Evolutionary conservation across 53 echinoderm and acorn worm species (phyloP).

Genomic region (Glandiceps talaboti): DNA sequence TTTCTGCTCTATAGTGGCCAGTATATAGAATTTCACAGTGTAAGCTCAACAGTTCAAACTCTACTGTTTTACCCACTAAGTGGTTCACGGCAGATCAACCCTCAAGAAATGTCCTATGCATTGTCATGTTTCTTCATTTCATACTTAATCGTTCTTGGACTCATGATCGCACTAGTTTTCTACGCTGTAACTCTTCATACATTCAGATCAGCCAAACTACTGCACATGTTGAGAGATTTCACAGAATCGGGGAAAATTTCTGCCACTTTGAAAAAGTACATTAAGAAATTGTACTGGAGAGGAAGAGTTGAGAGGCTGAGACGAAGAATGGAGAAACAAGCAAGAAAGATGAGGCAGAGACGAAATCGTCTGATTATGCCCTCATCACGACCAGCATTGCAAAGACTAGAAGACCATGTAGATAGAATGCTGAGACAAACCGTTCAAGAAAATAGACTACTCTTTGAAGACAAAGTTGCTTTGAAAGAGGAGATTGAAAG

Average conservation of each 20-base stretch:
- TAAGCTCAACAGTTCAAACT: not conserved
- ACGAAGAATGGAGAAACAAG: not conserved
- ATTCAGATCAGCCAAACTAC: not conserved
- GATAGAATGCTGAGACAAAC: not conserved
- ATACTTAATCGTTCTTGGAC: not conserved
- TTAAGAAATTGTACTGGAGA: not conserved
- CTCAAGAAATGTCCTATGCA: not conserved
- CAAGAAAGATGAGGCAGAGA: not conserved
- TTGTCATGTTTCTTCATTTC: not conserved
- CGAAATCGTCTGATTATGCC: not conserved
- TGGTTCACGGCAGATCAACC: not conserved
- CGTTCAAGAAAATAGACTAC: not conserved
- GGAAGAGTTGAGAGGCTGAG: not conserved
- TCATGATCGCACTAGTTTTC: not conserved
- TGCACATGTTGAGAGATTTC: not conserved
- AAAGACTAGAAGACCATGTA: not conserved
- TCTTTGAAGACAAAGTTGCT: not conserved
- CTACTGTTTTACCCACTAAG: not conserved
- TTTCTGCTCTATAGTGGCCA: not conserved
- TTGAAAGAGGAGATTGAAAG: not conserved
- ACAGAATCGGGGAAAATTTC: not conserved
- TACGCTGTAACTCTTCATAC: not conserved
- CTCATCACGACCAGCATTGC: not conserved
- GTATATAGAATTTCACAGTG: not conserved
- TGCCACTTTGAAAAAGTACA: no score